phyloP scores from a whole-genome alignment of 2,797 vertebrate genomes.

The Alfaro cultratus region DNA sequence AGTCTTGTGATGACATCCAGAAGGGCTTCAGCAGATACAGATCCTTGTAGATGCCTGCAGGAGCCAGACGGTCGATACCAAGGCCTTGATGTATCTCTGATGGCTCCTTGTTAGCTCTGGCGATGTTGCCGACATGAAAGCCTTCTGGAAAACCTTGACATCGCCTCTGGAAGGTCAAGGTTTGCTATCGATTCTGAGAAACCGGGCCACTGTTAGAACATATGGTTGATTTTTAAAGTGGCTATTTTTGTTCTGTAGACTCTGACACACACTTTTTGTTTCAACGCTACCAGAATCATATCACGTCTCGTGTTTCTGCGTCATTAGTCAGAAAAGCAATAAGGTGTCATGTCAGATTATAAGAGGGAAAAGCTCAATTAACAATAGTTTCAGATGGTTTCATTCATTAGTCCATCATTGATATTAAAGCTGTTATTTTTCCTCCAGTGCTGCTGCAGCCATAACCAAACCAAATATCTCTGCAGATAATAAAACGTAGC shows the following conservation, averaged over 20 bases:
- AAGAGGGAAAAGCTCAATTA: neutral
- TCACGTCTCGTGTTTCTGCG: neutral
- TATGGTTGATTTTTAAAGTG: slow-evolving; percentile 17
- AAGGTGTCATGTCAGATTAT: neutral
- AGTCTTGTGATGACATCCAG: slow-evolving; percentile 35
- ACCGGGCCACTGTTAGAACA: slow-evolving; percentile 8
- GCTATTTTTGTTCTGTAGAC: neutral
- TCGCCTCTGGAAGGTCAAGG: slow-evolving; percentile 51
- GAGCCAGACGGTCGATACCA: slow-evolving; percentile 44
- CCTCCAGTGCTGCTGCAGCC: neutral
- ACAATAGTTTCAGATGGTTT: neutral
- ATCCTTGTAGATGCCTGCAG: slow-evolving; percentile 26
- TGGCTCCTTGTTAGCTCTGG: slow-evolving; percentile 41
- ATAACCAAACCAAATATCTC: neutral
- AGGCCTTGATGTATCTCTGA: slow-evolving; percentile 42
- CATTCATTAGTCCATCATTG: neutral
- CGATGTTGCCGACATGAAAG: slow-evolving; percentile 55
- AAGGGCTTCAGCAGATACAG: slow-evolving; percentile 28
- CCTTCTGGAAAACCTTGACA: slow-evolving; percentile 45
- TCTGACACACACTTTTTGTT: neutral
- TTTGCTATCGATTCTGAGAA: slow-evolving; percentile 53
- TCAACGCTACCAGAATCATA: neutral
- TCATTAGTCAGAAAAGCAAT: neutral
- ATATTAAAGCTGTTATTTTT: neutral
- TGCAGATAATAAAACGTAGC: neutral